A percentile compares a stretch with the other conserved stretches of the same genome.
Evolutionary conservation across 2,797 vertebrate genomes (phyloP).

Genomic region (Lepus townsendii): DNA sequence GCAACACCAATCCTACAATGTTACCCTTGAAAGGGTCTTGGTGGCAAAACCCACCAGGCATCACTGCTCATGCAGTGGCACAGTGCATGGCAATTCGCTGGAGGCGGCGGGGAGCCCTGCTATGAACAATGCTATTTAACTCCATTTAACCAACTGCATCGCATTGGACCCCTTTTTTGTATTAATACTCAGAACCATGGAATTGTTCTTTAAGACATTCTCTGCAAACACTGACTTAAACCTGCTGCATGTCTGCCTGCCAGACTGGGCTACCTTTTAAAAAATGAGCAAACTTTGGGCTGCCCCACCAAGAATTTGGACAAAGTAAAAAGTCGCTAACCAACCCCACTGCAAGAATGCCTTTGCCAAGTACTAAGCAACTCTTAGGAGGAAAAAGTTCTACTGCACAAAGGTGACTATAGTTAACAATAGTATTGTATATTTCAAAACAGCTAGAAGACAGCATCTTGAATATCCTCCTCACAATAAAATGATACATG

Average conservation of each 20-base stretch:
- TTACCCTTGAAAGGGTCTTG: background rate
- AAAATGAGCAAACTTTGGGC: background rate
- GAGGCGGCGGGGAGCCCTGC: background rate
- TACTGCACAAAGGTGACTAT: too few species aligned
- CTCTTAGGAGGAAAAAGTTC: too few species aligned
- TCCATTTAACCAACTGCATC: background rate
- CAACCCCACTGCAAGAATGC: background rate
- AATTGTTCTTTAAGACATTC: background rate
- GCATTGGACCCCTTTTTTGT: background rate
- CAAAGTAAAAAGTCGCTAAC: background rate
- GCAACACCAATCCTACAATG: background rate
- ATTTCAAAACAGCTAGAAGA: too few species aligned
- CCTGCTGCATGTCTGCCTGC: too few species aligned
- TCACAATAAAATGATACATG: too few species aligned
- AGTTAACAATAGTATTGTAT: too few species aligned
- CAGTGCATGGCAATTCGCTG: accelerated
- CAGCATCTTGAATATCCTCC: too few species aligned
- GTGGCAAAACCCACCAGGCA: background rate
- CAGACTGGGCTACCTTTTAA: background rate
- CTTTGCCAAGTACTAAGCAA: background rate
- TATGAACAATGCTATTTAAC: background rate
- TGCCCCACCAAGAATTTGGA: background rate
- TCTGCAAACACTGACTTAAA: background rate
- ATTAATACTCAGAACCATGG: background rate
- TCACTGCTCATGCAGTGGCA: background rate